Conservation (phyloP, 2,888 invertebrate species). For the Yponomeuta evonymella region DNA sequence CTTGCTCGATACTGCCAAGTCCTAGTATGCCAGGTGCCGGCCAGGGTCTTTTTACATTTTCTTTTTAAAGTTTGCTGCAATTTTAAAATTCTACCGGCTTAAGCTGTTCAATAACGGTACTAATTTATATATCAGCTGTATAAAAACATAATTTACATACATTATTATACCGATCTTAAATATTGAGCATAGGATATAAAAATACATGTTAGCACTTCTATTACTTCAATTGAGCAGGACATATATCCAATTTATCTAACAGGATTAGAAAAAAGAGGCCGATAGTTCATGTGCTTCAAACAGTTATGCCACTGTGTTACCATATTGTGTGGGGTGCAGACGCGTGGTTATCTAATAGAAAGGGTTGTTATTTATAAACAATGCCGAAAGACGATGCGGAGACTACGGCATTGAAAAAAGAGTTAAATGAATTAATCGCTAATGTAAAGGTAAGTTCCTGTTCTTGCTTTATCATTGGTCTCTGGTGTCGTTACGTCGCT, state of each 20-base stretch:
- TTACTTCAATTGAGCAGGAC: slow-evolving; percentile 42
- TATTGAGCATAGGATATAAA: not conserved
- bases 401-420: slow-evolving; percentile 84
- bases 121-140: too few relatives aligned
- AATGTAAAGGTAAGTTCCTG: slow-evolving; percentile 82
- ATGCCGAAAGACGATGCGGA: slow-evolving; percentile 93
- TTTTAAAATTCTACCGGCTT: too few relatives aligned
- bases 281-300: not conserved
- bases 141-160: too few relatives aligned
- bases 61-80: too few relatives aligned
- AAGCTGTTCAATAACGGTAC: too few relatives aligned
- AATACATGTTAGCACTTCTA: slow-evolving; percentile 42
- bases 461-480: not conserved
- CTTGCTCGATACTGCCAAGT: too few relatives aligned
- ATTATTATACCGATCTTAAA: too few relatives aligned
- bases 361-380: not conserved
- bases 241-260: slow-evolving; percentile 61
- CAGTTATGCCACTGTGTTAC: not conserved
- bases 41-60: too few relatives aligned
- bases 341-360: not conserved
- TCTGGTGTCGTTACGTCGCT: not conserved
- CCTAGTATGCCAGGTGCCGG: too few relatives aligned
- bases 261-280: slow-evolving; percentile 40
- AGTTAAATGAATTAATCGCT: slow-evolving; percentile 86
- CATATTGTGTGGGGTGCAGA: not conserved